phyloP scores from a whole-genome alignment of 2,113 vertebrate genomes.

The Oryzias javanicus region DNA sequence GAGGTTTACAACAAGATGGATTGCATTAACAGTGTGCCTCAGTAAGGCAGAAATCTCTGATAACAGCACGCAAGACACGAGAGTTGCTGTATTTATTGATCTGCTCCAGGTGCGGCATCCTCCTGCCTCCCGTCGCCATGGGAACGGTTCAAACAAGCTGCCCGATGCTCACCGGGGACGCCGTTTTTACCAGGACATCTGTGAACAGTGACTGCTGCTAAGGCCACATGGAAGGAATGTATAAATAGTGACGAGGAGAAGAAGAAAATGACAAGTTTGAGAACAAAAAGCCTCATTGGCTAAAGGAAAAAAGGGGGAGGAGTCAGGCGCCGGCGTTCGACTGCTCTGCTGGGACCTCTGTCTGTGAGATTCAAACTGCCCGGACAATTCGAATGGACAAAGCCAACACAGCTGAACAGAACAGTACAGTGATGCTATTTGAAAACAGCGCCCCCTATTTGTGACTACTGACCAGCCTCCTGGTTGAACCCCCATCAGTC shows the following conservation, averaged over 20 bases:
- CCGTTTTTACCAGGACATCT: slow-evolving; percentile 15
- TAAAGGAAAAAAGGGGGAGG: background rate
- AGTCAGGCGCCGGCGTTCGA: slow-evolving; percentile 16
- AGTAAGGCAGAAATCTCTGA: slow-evolving; percentile 9
- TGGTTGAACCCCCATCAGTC: slow-evolving; percentile 38
- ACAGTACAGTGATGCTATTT: slow-evolving; percentile 66
- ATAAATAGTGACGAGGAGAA: slow-evolving; percentile 14
- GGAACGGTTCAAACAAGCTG: slow-evolving; percentile 23
- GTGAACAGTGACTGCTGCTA: slow-evolving; percentile 19
- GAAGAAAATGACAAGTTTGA: slow-evolving; percentile 5
- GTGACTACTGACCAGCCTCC: slow-evolving; percentile 40
- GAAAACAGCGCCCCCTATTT: slow-evolving; percentile 47
- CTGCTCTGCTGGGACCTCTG: slow-evolving; percentile 24
- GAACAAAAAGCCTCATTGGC: background rate
- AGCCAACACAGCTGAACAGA: slow-evolving; percentile 70
- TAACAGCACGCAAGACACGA: background rate
- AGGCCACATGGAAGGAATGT: slow-evolving; percentile 48
- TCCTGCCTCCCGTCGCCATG: slow-evolving; percentile 10
- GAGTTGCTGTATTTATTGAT: slow-evolving; percentile 3
- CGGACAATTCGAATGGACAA: slow-evolving; percentile 73
- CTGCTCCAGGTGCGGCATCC: slow-evolving; percentile 10
- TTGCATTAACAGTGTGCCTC: slow-evolving; percentile 7
- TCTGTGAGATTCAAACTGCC: slow-evolving; percentile 60
- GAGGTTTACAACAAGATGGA: background rate
- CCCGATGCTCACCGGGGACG: slow-evolving; percentile 23